Evolutionary conservation across 2,888 invertebrate species (phyloP), one percentile per base, ranked within the genome.

Genomic region (Ypsolopha sequella): DNA sequence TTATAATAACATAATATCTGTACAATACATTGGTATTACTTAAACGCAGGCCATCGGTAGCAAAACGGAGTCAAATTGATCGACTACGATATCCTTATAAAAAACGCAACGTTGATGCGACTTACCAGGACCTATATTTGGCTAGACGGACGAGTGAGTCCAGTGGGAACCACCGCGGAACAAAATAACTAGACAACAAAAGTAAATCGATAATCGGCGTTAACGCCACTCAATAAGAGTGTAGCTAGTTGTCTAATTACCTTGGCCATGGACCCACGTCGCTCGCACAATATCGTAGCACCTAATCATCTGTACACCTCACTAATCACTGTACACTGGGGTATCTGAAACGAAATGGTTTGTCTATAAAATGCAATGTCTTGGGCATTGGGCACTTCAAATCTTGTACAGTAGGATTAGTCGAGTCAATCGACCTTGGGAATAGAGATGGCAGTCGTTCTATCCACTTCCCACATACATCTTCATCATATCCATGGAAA

Each of bases 281-380:
- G 62, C 71, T 66, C 69, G 24, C 68, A 67, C 62, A 63, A 53
- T 61, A 61, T 66, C 68, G 68, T 81, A 82, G 82, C 82, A 82
- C 81, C 81, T 77, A 73, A 73, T 43, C 14, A 70, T 67, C 80
- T 81, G 77, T 82, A 82, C 81, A 84, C 69, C 63, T 65, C 14
- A 60, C 66, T 66, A 66, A 72, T 67, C 71, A 69, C 59, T 67
- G 64, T 66, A 67, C 68, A 67, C 60, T 54, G 48, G 50, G 52
- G 51, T 56, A 54, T 59, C 65, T 70, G 66, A 50, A 55, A 60
- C 53, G 59, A 43, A 57, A 53, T 24, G 24, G 24, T 24, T 24
- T 24, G 2, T 24, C 2, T 24, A 24, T 24, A 3, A 24, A 24
- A 24, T 24, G 24, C 24, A 24, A 3, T 24, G 24, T 24, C 2